Conservation (phyloP, 2,888 invertebrate species). For the Euzetes globulus region DNA sequence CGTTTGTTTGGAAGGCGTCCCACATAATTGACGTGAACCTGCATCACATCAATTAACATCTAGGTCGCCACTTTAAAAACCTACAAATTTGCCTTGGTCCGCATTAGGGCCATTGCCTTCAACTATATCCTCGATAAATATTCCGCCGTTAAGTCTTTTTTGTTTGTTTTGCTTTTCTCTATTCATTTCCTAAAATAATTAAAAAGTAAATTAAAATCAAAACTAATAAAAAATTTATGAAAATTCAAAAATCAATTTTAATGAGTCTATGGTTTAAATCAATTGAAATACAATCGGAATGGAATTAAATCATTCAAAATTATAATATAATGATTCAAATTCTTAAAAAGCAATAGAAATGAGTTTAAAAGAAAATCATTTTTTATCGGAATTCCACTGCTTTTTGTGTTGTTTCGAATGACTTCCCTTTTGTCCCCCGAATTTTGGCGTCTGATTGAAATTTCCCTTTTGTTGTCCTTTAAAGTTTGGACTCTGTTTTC, state of each 20-base stretch:
- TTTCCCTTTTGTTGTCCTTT: not conserved
- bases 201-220: not conserved
- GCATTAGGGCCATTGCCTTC: conserved; percentile 70
- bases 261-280: too few relatives aligned
- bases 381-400: conserved; percentile 7
- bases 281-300: too few relatives aligned
- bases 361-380: too few relatives aligned
- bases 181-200: not conserved
- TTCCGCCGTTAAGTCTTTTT: conserved; percentile 63
- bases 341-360: too few relatives aligned
- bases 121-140: conserved; percentile 68
- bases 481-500: not conserved
- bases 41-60: conserved; percentile 39
- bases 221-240: not conserved
- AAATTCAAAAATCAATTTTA: not conserved
- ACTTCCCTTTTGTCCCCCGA: not conserved
- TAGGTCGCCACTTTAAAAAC: conserved; percentile 36
- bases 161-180: conserved; percentile 33
- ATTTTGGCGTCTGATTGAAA: not conserved
- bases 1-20: conserved; percentile 79
- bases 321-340: too few relatives aligned
- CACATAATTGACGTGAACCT: conserved; percentile 68
- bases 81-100: conserved; percentile 62
- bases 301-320: too few relatives aligned
- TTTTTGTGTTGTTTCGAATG: not conserved